Evolutionary conservation across 2,797 vertebrate genomes (phyloP).

Genomic region (Sebastes melanostomus): DNA sequence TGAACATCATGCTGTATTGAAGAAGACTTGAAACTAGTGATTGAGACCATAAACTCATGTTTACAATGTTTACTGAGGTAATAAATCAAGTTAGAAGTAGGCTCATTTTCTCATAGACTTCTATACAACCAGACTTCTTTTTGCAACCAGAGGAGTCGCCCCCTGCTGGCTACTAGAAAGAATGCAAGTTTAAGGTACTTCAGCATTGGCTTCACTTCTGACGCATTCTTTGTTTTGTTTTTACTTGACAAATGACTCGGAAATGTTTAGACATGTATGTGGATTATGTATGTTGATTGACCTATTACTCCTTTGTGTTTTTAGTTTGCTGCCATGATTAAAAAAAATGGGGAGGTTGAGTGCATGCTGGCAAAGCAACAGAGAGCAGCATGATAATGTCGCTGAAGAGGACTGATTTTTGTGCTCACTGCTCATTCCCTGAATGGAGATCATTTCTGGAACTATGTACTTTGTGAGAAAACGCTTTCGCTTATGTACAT

Average conservation of each 20-base stretch:
- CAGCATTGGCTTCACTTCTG: not conserved
- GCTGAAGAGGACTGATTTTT: constrained; percentile 69
- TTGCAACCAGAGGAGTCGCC: too few species aligned
- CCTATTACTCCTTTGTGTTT: constrained; percentile 8
- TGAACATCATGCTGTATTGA: too few species aligned
- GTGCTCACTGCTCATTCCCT: constrained; percentile 68
- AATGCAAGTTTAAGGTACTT: not conserved
- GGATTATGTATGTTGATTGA: constrained; percentile 9
- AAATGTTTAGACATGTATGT: constrained; percentile 44
- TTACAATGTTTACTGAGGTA: too few species aligned
- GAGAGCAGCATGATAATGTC: constrained; percentile 52
- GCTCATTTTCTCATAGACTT: too few species aligned
- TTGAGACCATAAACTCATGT: too few species aligned
- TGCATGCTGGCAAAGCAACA: constrained; percentile 30
- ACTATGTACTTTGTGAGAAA: constrained; percentile 49
- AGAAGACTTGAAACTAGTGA: too few species aligned
- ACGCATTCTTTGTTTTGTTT: constrained; percentile 45
- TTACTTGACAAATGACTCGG: constrained; percentile 37
- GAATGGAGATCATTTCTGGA: constrained; percentile 72
- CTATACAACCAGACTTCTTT: too few species aligned
- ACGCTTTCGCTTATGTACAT: constrained; percentile 45
- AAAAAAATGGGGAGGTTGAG: constrained; percentile 46
- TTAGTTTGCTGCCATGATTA: constrained; percentile 41
- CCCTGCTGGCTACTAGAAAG: not conserved
- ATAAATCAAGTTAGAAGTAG: too few species aligned